phyloP scores from a whole-genome alignment of 2,888 invertebrate species.

The Reticulitermes lucifugus region DNA sequence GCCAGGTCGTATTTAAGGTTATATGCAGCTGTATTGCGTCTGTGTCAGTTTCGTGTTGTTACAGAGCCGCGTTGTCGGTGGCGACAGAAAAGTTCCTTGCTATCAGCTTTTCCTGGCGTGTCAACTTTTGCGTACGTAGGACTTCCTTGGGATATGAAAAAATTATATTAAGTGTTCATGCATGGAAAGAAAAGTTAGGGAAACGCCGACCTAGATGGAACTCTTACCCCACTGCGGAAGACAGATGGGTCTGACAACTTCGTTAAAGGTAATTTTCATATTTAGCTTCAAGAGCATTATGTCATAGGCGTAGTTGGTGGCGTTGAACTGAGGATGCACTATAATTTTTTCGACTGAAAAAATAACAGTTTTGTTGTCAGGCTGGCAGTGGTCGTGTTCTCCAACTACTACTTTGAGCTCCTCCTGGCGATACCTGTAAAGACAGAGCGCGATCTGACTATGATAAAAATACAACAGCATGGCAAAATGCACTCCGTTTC shows the following conservation, averaged over 20 bases:
- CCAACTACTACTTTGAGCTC: constrained; percentile 20
- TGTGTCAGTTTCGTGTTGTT: too few species aligned
- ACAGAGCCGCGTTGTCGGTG: too few species aligned
- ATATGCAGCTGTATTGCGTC: too few species aligned
- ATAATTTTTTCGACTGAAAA: not conserved
- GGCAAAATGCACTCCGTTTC: too few species aligned
- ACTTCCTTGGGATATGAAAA: too few species aligned
- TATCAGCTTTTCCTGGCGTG: too few species aligned
- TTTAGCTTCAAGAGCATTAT: constrained; percentile 17
- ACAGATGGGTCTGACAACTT: constrained; percentile 5
- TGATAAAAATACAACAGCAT: too few species aligned
- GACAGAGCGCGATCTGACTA: not conserved
- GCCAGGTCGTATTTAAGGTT: too few species aligned
- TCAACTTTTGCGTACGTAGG: too few species aligned
- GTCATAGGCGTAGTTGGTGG: not conserved
- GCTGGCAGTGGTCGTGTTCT: constrained; percentile 15
- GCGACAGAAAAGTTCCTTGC: too few species aligned
- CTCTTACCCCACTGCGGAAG: constrained; percentile 3
- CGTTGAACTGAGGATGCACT: not conserved
- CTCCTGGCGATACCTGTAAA: constrained; percentile 6
- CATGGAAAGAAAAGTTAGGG: too few species aligned
- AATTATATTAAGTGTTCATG: too few species aligned
- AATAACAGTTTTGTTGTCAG: not conserved
- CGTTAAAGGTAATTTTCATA: constrained; percentile 1
- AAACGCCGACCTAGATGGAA: not conserved